These are phyloP conservation scores for Ibidorhyncha struthersii DNA, from an alignment of 2,113 vertebrate genomes.

Conservation along the genomic window DNA sequence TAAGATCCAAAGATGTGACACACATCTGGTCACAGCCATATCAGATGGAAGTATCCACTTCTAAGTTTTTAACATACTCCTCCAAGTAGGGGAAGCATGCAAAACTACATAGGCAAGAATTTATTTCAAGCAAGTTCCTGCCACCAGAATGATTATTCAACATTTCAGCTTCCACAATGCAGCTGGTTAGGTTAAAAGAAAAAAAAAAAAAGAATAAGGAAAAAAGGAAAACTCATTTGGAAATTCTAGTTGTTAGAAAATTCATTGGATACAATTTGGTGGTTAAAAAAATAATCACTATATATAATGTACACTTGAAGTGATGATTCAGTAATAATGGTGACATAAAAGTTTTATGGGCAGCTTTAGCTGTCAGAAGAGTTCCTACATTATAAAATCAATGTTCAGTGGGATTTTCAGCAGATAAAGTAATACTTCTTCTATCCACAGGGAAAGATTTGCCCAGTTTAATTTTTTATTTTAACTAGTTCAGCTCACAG, in stretches of 20 bases:
- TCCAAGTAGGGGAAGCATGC: background rate
- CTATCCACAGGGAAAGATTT: background rate
- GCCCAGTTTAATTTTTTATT: background rate
- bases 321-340: slow-evolving; percentile 27
- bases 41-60: background rate
- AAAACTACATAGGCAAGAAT: background rate
- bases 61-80: background rate
- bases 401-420: slow-evolving; percentile 6
- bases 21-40: background rate
- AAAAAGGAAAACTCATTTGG: background rate
- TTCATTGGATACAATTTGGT: background rate
- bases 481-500: background rate
- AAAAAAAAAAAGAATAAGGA: background rate
- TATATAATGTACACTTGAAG: slow-evolving; percentile 22
- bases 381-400: slow-evolving; percentile 50
- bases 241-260: slow-evolving; percentile 7
- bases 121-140: background rate
- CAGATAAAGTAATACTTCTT: background rate
- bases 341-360: slow-evolving; percentile 64
- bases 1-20: background rate
- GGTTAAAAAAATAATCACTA: slow-evolving; percentile 22
- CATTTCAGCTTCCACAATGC: background rate
- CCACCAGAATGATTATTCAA: background rate
- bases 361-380: slow-evolving; percentile 44
- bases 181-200: background rate